Evolutionary conservation across 1,140 invertebrate species (phyloP).

Genomic region (Oryzaephilus surinamensis): DNA sequence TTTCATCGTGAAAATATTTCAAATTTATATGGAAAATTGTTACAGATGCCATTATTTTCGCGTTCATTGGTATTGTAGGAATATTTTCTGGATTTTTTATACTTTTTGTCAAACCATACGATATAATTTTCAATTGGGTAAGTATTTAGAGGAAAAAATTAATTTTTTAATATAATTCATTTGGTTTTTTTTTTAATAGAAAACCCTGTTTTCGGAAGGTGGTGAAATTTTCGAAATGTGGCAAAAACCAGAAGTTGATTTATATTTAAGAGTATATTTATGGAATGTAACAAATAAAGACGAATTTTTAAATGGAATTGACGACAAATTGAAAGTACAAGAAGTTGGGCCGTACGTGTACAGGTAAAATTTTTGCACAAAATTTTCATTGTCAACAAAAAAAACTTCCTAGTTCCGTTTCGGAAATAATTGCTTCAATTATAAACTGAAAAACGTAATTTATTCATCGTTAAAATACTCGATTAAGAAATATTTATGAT

Average conservation of each 20-base stretch:
- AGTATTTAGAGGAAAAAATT: constrained; percentile 17
- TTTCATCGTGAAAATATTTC: too few relatives aligned
- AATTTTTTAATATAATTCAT: not conserved
- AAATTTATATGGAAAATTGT: too few relatives aligned
- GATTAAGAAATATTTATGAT: too few relatives aligned
- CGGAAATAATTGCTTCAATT: not conserved
- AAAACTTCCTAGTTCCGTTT: not conserved
- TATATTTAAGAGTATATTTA: constrained; percentile 74
- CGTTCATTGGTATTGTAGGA: too few relatives aligned
- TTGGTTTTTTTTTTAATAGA: constrained; percentile 45
- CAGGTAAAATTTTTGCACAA: too few relatives aligned
- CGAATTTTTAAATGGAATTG: constrained; percentile 58
- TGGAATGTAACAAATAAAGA: constrained; percentile 83
- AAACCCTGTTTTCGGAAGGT: constrained; percentile 56
- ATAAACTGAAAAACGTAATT: not conserved
- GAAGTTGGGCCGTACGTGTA: constrained; percentile 88
- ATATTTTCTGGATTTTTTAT: too few relatives aligned
- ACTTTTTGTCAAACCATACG: constrained; percentile 60
- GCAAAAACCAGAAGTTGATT: constrained; percentile 69
- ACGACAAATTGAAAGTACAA: constrained; percentile 59
- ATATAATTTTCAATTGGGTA: constrained; percentile 58
- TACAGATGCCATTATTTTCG: too few relatives aligned
- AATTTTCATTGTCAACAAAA: not conserved
- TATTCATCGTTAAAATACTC: too few relatives aligned
- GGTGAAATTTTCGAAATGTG: constrained; percentile 78